phyloP scores from a whole-genome alignment of 2,113 vertebrate genomes.

The Halichoerus grypus region DNA sequence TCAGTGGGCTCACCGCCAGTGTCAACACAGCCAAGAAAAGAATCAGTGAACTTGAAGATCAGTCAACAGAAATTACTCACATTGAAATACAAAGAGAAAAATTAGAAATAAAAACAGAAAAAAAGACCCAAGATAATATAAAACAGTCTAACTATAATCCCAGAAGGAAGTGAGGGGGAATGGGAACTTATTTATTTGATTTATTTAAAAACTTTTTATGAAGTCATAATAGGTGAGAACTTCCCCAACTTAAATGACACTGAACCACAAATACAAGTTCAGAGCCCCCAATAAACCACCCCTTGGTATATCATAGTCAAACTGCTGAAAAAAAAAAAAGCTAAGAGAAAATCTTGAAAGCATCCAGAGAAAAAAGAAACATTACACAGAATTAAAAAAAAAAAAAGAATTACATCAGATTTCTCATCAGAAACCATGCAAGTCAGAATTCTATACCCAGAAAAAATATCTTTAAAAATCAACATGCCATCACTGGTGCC shows the following conservation, averaged over 20 bases:
- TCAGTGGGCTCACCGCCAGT: background rate
- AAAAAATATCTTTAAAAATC: background rate
- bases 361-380: background rate
- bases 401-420: background rate
- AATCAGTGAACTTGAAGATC: constrained; percentile 3
- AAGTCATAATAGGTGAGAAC: background rate
- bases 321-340: background rate
- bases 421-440: background rate
- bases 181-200: background rate
- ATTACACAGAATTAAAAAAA: background rate
- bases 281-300: background rate
- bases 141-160: background rate
- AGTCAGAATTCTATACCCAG: background rate
- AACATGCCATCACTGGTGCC: background rate
- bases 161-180: background rate
- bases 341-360: background rate
- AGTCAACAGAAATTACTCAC: background rate
- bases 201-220: background rate
- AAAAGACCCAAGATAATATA: background rate
- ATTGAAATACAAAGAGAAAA: background rate
- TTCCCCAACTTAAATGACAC: background rate
- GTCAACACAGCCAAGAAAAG: background rate
- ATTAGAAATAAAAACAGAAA: constrained; percentile 8
- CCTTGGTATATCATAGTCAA: background rate
- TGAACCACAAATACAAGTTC: background rate